These are phyloP conservation scores for Neotoxoptera formosana DNA, from an alignment of 1,140 invertebrate genomes.

Conservation along the genomic window DNA sequence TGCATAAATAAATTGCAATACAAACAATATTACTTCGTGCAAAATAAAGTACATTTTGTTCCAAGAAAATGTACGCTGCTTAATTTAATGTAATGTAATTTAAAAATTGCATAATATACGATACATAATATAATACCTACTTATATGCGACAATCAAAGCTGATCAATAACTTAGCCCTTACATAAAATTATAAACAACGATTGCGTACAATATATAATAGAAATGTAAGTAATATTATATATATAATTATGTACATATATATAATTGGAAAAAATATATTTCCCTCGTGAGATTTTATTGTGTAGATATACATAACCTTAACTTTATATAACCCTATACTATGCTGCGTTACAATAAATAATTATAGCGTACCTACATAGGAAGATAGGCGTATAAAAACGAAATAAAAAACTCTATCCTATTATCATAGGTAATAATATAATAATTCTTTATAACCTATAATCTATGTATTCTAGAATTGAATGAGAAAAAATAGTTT, in stretches of 20 bases:
- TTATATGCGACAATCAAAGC: not conserved
- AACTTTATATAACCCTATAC: constrained; percentile 18
- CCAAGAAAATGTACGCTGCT: not conserved
- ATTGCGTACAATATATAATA: not conserved
- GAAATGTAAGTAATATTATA: not conserved
- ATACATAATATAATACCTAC: not conserved
- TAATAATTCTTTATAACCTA: constrained; percentile 28
- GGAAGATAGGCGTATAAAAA: constrained; percentile 28
- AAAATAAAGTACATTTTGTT: constrained; percentile 13
- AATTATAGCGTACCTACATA: not conserved
- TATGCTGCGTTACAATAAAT: not conserved
- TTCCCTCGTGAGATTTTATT: constrained; percentile 23
- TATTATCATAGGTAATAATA: constrained; percentile 35
- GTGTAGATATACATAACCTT: constrained; percentile 21
- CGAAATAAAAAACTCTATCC: not conserved
- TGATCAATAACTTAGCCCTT: not conserved
- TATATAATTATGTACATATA: not conserved
- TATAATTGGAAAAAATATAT: constrained; percentile 27
- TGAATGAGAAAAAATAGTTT: constrained; percentile 21
- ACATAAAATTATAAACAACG: constrained; percentile 5
- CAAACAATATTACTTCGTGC: constrained; percentile 2
- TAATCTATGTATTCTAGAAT: constrained; percentile 40
- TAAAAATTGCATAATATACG: not conserved
- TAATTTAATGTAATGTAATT: not conserved
- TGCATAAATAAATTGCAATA: constrained; percentile 12